phyloP scores from a whole-genome alignment of 2,797 vertebrate genomes.

The Alca torda region DNA sequence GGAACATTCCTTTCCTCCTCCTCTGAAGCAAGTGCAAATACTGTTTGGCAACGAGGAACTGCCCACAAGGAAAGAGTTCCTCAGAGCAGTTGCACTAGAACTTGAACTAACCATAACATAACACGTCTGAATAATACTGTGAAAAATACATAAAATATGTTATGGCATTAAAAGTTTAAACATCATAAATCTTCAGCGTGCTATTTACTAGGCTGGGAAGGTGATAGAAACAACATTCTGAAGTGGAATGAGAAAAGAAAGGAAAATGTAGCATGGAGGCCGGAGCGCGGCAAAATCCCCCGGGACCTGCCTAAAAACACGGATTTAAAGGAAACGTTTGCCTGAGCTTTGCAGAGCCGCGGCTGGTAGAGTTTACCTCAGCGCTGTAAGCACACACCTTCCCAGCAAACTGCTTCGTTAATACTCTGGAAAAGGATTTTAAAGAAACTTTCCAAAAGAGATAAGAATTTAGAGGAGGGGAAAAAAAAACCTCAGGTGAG shows the following conservation, averaged over 20 bases:
- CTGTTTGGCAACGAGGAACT: slow-evolving; percentile 17
- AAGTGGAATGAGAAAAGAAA: slow-evolving; percentile 37
- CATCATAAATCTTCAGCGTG: slow-evolving; percentile 4
- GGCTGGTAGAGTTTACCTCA: not conserved
- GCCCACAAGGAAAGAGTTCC: slow-evolving; percentile 34
- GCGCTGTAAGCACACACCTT: not conserved
- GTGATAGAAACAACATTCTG: slow-evolving; percentile 62
- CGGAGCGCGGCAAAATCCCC: not conserved
- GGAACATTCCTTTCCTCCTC: slow-evolving; percentile 40
- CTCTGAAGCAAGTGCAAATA: slow-evolving; percentile 57
- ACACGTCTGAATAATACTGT: slow-evolving; percentile 40
- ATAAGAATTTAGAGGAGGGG: not conserved
- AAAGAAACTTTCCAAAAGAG: not conserved
- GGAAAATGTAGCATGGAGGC: not conserved
- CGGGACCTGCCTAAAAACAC: not conserved
- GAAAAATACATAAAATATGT: not conserved
- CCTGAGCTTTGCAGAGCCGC: not conserved
- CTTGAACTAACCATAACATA: slow-evolving; percentile 52
- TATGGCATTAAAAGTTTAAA: slow-evolving; percentile 3
- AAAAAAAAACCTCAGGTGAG: not conserved
- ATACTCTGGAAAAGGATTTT: not conserved
- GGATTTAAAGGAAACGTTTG: not conserved
- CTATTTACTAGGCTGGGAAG: slow-evolving; percentile 48
- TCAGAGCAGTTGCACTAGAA: not conserved
- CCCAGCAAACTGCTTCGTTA: not conserved